Evolutionary conservation across 2,113 vertebrate genomes (phyloP).

Genomic region (Ceratotherium simum): DNA sequence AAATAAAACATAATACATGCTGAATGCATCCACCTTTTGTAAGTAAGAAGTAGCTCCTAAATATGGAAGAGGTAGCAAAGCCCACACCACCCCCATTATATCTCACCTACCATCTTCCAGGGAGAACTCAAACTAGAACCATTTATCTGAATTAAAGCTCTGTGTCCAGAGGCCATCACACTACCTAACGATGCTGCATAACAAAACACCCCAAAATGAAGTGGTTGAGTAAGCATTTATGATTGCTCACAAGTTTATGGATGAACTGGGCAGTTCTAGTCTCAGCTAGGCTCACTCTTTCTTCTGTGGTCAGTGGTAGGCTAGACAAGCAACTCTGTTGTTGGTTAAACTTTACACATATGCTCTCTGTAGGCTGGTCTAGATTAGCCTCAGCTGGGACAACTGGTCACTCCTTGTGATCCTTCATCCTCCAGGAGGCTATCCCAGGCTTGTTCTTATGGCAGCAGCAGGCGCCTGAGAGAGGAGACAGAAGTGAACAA

Average conservation of each 20-base stretch:
- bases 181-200: background rate
- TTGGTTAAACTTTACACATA: background rate
- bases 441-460: background rate
- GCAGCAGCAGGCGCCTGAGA: background rate
- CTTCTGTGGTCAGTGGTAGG: background rate
- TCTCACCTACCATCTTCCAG: background rate
- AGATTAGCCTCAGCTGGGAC: background rate
- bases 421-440: background rate
- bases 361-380: background rate
- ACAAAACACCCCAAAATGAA: background rate
- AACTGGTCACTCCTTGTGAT: background rate
- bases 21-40: background rate
- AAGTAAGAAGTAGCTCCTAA: background rate
- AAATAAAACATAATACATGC: conserved; percentile 1
- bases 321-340: background rate
- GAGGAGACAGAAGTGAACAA: background rate
- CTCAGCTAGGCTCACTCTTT: background rate
- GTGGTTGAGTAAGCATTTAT: background rate
- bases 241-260: background rate
- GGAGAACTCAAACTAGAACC: background rate
- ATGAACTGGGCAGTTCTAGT: background rate
- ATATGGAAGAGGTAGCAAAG: background rate
- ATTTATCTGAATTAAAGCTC: background rate
- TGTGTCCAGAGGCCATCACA: background rate
- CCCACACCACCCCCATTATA: background rate